Percentiles rank a stretch among this genome's conserved stretches.
phyloP scores from a whole-genome alignment of 2,888 invertebrate species.

The Eupithecia dodoneata region DNA sequence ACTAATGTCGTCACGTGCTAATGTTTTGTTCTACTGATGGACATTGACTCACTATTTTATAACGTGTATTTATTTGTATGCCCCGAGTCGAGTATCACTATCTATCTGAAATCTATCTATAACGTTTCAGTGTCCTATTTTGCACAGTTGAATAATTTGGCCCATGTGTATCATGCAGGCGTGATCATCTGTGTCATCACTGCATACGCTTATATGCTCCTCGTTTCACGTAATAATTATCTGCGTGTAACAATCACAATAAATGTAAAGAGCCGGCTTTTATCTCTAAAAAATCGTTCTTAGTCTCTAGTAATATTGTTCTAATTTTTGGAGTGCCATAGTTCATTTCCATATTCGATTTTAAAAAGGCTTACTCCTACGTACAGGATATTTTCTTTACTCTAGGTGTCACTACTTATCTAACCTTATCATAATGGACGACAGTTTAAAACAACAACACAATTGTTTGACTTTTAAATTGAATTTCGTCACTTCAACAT shows the following conservation, averaged over 20 bases:
- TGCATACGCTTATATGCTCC: conserved; percentile 12
- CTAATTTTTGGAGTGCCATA: too few species aligned
- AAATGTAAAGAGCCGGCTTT: neutral
- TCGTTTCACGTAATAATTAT: conserved; percentile 11
- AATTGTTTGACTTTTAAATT: conserved; percentile 8
- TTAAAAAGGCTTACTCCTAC: neutral
- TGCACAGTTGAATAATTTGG: conserved; percentile 55
- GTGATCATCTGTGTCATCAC: conserved; percentile 57
- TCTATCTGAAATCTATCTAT: conserved; percentile 33
- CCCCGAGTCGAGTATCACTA: neutral
- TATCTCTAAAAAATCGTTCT: too few species aligned
- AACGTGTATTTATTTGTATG: conserved; percentile 14
- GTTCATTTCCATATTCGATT: neutral
- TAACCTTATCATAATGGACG: conserved; percentile 37
- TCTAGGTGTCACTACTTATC: conserved; percentile 35
- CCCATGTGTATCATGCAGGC: conserved; percentile 52
- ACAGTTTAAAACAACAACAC: conserved; percentile 35
- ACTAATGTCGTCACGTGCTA: conserved; percentile 50
- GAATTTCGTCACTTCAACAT: neutral
- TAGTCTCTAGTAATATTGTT: too few species aligned
- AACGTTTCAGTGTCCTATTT: conserved; percentile 53
- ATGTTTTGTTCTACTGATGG: conserved; percentile 49
- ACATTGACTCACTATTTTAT: conserved; percentile 38
- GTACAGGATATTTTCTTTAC: neutral
- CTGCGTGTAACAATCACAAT: neutral